phyloP scores from a whole-genome alignment of 2,113 vertebrate species.

The Prionailurus bengalensis region DNA sequence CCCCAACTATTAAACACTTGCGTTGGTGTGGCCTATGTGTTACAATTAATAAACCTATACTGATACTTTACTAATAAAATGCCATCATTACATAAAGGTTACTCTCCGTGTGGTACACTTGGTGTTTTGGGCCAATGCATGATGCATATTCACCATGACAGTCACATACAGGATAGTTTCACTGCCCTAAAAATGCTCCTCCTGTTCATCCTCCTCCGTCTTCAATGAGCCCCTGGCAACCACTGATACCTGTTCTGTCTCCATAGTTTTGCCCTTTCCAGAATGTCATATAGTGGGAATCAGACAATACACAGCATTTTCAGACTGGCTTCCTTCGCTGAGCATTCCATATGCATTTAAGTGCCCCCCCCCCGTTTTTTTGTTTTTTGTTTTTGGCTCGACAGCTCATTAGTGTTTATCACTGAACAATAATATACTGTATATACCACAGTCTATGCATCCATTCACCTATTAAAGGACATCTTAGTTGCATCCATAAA shows the following conservation, averaged over 20 bases:
- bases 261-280: neutral
- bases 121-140: neutral
- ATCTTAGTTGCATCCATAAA: neutral
- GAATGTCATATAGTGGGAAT: neutral
- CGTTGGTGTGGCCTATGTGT: neutral
- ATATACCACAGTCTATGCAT: neutral
- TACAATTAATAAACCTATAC: neutral
- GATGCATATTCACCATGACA: neutral
- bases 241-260: neutral
- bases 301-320: neutral
- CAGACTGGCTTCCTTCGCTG: neutral
- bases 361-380: neutral
- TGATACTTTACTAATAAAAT: neutral
- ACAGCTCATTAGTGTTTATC: neutral
- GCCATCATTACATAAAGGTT: neutral
- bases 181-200: neutral
- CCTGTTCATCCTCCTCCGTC: neutral
- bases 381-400: neutral
- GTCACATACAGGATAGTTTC: neutral
- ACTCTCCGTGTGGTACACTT: neutral
- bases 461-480: neutral
- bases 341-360: neutral
- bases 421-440: neutral
- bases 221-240: neutral
- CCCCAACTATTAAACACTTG: neutral